Base-by-base conservation (phyloP, 1,140 invertebrate genomes). In the Leptopilina clavipes region DNA sequence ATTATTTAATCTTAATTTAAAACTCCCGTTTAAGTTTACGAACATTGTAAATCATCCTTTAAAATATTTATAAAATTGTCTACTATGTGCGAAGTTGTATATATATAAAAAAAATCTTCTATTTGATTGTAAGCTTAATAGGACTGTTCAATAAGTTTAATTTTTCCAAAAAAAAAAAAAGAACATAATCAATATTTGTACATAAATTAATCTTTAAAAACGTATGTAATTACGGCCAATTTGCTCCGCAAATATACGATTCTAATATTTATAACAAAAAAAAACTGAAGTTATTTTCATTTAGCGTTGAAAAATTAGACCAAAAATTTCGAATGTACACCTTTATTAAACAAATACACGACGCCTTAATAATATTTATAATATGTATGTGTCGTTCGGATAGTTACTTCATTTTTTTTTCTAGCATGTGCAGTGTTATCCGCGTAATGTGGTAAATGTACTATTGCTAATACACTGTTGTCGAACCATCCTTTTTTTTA, bases 331-430 rank as follows among this genome's bases (percentile, higher is more conserved):
- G 88, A 90, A 90, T 90, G 87, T 90, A 90, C 89, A 90, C 90
- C 89, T 90, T 90, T 90, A 90, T 90, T 90, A 90, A 90, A 90
- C 89, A 91, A 91, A 91, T 91, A 91, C 90, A 91, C 88, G 89
- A 91, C 88, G 87, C 89, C 87, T 89, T 90, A 90, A 86, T 89
- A 83, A 83, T 90, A 90, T 89, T 89, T 90, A 89, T 89, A 85
- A 84, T 86, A 84, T 86, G 80, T 83, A 86, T 85, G 81, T 88
- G 83, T 89, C 84, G 83, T 87, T 89, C 87, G 88, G 86, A 87
- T 88, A 88, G 81, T 81, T 89, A 89, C 84, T 89, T 88, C 80
- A 89, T 86, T 89, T 40, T 40, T 40, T 65, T 87, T 88, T 85
- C 87, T 89, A 89, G 85, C 88, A 85, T 89, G 89, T 90, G 89